These are phyloP conservation scores for Gavia stellata DNA, from an alignment of 2,113 vertebrate species.

Conservation along the genomic window DNA sequence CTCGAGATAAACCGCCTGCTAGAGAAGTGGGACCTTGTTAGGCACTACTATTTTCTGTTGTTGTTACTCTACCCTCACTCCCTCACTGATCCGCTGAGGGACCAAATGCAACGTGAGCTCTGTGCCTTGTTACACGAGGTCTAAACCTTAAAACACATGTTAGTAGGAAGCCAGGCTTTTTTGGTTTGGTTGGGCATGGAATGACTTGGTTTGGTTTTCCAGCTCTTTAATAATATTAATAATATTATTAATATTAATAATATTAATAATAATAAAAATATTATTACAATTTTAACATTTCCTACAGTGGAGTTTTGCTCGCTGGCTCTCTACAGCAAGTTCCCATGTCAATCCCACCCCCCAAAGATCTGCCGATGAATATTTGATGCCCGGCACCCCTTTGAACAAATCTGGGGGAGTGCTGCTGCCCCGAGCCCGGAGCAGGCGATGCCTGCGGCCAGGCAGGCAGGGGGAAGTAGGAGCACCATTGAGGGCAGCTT, in stretches of 20 bases:
- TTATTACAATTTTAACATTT: not conserved
- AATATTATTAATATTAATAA: not conserved
- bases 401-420: not conserved
- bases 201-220: not conserved
- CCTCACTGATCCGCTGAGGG: not conserved
- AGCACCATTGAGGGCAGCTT: not conserved
- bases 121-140: not conserved
- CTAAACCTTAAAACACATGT: not conserved
- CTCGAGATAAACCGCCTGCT: not conserved
- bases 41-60: rapidly evolving
- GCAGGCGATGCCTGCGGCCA: not conserved
- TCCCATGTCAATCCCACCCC: not conserved
- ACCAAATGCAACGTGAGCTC: not conserved
- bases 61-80: rapidly evolving
- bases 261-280: too few relatives aligned
- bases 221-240: not conserved
- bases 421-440: not conserved
- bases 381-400: not conserved
- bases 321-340: not conserved
- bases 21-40: not conserved
- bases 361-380: not conserved
- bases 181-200: not conserved
- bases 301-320: not conserved
- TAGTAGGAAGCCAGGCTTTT: not conserved
- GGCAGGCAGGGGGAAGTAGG: not conserved